Percentiles rank a stretch among this genome's conserved stretches.
Evolutionary conservation across 2,797 vertebrate genomes (phyloP).

Genomic region (Epinephelus awoara): DNA sequence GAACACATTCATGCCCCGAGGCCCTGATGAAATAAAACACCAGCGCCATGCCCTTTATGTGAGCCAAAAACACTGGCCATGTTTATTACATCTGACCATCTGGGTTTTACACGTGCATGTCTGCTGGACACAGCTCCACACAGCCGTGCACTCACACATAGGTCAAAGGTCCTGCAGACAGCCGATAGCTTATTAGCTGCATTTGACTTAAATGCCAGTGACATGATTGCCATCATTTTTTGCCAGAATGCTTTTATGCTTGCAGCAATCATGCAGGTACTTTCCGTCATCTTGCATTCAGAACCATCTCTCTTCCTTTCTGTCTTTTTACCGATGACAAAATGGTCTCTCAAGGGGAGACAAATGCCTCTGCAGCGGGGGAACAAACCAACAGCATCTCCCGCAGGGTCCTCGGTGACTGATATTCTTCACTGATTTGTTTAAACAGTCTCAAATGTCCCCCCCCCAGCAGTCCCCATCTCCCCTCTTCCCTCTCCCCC

Average conservation of each 20-base stretch:
- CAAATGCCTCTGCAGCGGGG: constrained; percentile 70
- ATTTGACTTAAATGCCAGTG: constrained; percentile 39
- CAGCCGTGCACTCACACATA: constrained; percentile 44
- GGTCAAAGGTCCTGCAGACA: constrained; percentile 70
- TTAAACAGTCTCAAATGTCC: constrained; percentile 84
- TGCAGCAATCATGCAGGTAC: constrained; percentile 28
- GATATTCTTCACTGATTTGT: constrained; percentile 84
- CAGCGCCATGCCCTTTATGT: constrained; percentile 71
- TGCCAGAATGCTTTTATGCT: constrained; percentile 22
- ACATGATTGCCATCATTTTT: constrained; percentile 56
- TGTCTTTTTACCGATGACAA: constrained; percentile 25
- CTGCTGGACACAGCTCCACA: constrained; percentile 67
- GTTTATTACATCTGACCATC: constrained; percentile 85
- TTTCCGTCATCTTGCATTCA: constrained; percentile 16
- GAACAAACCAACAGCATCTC: constrained; percentile 72
- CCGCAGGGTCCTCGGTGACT: constrained; percentile 71
- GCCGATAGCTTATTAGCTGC: constrained; percentile 60
- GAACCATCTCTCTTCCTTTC: background rate
- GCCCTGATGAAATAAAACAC: constrained; percentile 80
- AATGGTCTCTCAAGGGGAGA: constrained; percentile 61
- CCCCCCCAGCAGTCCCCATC: constrained; percentile 41
- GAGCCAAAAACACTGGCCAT: constrained; percentile 69
- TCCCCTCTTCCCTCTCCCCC: constrained; percentile 24
- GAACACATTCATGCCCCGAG: constrained; percentile 71
- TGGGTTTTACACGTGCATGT: constrained; percentile 77